phyloP scores from a whole-genome alignment of 2,113 vertebrate species.

The Psittacara wagleri region DNA sequence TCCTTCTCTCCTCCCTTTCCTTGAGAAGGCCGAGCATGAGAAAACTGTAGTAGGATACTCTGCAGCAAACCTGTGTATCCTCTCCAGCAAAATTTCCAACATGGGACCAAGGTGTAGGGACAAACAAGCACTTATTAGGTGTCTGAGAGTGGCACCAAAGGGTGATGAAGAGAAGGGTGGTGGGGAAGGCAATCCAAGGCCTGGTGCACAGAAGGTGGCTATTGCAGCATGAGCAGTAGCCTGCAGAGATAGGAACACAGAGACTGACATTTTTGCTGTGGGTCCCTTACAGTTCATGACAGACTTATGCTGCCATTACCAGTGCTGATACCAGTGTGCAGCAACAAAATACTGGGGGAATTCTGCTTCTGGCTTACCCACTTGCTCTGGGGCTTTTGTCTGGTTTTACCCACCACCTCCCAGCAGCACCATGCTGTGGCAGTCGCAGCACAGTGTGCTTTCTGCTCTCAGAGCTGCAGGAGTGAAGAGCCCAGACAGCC shows the following conservation, averaged over 20 bases:
- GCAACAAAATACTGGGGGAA: not conserved
- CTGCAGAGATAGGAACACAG: not conserved
- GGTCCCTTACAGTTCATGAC: not conserved
- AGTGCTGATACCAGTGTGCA: not conserved
- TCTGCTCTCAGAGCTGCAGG: not conserved
- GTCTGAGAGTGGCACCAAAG: not conserved
- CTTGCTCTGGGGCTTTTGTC: not conserved
- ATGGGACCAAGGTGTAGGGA: not conserved
- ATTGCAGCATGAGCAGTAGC: not conserved
- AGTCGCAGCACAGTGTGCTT: not conserved
- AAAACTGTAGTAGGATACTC: not conserved
- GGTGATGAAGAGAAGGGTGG: not conserved
- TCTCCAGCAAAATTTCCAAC: not conserved
- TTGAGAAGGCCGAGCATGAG: not conserved
- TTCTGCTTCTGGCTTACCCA: not conserved
- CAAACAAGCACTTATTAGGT: not conserved
- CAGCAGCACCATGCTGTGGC: not conserved
- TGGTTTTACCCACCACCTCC: not conserved
- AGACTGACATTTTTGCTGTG: not conserved
- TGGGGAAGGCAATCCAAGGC: not conserved
- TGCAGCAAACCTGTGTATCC: not conserved
- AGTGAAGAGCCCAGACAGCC: no score
- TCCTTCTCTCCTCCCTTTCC: not conserved
- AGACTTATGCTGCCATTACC: not conserved
- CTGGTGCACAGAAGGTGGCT: not conserved